Base-by-base conservation (phyloP, 1,140 invertebrate species). In the Trachymyrmex cornetzi region DNA sequence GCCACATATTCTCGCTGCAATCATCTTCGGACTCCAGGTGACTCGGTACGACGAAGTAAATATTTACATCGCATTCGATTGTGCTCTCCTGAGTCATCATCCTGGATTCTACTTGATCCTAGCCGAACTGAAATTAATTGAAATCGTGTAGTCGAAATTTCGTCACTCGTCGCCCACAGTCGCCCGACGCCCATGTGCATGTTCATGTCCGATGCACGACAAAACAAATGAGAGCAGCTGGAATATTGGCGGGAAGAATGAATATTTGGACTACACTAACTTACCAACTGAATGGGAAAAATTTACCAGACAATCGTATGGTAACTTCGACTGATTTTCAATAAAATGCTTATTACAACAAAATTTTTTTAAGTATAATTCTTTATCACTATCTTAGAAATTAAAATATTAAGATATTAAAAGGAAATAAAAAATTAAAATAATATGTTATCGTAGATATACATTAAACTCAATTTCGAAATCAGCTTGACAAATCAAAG, bases 1-100 rank as follows among this genome's bases (percentile, higher is more conserved):
- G 91, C 91, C 93, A 93, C 95, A 96, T 96, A 57, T 95, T 91
- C 57, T 95, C 92, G 19, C 90, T 90, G 75, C 94, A 95, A 86
- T 95, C 92, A 86, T 93, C 64, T 77, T 94, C 92, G 79, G 91
- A 92, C 16, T 92, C 61, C 63, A 81, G 92, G 69, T 94, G 88
- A 3, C 82, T 87, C 5, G 92, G 88, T 5, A 96, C 59, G 5
- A 96, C 89, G 91, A 96, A 96, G 71, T 94, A 91, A 30, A 95
- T 87, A 57, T 94, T 94, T 44, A 95, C 27, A 67, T 94, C 71
- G n/a, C 50, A 81, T 12, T 90, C 87, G 16, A 87, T n/a, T 34
- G 92, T 89, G 82, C 90, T 94, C 4, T 80, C 86, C 71, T 91
- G 85, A 69, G 48, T 88, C 3, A 74, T 71, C 90, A 92, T 93